These are phyloP conservation scores for Brachylomia viminalis DNA, from an alignment of 2,888 invertebrate genomes.

Conservation along the genomic window DNA sequence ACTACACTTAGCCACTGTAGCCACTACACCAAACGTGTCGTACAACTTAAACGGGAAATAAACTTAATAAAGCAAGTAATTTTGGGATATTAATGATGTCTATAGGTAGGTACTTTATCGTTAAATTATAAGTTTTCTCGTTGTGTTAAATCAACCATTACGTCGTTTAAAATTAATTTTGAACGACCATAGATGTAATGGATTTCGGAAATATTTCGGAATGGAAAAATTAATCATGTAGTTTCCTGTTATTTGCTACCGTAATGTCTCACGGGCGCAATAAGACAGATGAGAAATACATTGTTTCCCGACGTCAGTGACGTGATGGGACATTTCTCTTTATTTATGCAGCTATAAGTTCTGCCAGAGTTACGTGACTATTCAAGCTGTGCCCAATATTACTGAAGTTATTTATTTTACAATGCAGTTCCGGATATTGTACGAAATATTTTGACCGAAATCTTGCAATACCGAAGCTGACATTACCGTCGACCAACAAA, in stretches of 20 bases:
- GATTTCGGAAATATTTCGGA: neutral
- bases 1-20: too few relatives aligned
- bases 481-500: conserved; percentile 3
- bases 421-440: conserved; percentile 6
- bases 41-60: conserved; percentile 32
- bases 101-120: conserved; percentile 19
- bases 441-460: conserved; percentile 36
- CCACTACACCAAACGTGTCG: too few relatives aligned
- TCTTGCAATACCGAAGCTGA: conserved; percentile 17
- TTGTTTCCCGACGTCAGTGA: neutral
- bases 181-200: neutral
- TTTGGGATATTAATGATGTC: conserved; percentile 34
- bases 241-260: neutral
- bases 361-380: neutral
- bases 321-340: neutral
- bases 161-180: neutral
- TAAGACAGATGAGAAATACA: neutral
- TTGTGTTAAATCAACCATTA: conserved; percentile 26
- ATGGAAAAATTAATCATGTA: neutral
- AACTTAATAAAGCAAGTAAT: conserved; percentile 31
- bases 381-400: neutral
- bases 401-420: neutral
- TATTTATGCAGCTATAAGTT: neutral
- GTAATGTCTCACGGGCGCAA: neutral
- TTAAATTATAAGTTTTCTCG: conserved; percentile 26